Evolutionary conservation across 92 coral and sea anemone genomes (phyloP).

Genomic region (Isaurus tuberculatus): DNA sequence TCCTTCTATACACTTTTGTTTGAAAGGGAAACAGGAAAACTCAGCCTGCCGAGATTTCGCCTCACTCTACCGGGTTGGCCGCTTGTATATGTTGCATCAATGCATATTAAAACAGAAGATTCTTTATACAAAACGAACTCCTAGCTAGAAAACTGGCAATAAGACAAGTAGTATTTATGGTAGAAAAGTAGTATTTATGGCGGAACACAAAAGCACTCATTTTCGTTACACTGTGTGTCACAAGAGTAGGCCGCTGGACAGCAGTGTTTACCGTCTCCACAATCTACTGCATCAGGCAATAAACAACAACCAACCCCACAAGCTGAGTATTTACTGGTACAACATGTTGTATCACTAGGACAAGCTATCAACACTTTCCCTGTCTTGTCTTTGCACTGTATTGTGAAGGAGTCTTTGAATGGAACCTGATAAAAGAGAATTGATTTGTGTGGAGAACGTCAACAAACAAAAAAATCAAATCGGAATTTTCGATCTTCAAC

Average conservation of each 20-base stretch:
- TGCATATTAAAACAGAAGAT: too few species aligned
- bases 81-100: too few species aligned
- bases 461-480: neutral
- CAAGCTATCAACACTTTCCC: slow-evolving; percentile 69
- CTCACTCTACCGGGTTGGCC: too few species aligned
- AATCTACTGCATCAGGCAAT: slow-evolving; percentile 65
- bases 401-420: neutral
- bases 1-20: too few species aligned
- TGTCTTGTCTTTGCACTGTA: slow-evolving; percentile 49
- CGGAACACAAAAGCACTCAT: slow-evolving; percentile 56
- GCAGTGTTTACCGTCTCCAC: slow-evolving; percentile 80
- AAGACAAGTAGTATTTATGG: too few species aligned
- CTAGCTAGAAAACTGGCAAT: too few species aligned
- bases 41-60: too few species aligned
- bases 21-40: too few species aligned
- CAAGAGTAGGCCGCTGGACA: slow-evolving; percentile 77
- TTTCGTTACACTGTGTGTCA: slow-evolving; percentile 52
- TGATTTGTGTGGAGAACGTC: neutral
- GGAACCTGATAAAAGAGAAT: neutral
- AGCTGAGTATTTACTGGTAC: slow-evolving; percentile 45
- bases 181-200: too few species aligned
- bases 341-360: slow-evolving; percentile 75
- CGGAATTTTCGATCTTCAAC: too few species aligned
- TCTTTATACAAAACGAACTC: too few species aligned
- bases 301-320: slow-evolving; percentile 82